Percentiles rank a stretch among this genome's conserved stretches.
phyloP scores from a whole-genome alignment of 2,888 invertebrate genomes.

The Allygus modestus region DNA sequence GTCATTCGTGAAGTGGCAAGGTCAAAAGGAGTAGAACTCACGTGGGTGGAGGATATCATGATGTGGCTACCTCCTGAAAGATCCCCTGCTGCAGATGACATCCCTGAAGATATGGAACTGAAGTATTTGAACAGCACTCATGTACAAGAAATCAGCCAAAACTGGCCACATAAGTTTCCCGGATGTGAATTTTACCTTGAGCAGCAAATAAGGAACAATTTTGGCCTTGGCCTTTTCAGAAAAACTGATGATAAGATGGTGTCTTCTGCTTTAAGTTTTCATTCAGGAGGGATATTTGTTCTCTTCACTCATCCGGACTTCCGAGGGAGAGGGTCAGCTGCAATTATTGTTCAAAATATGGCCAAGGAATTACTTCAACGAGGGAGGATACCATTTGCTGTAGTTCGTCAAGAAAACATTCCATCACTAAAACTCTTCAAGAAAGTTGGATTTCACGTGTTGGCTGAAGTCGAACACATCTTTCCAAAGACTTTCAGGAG shows the following conservation, averaged over 20 bases:
- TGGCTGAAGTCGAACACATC: neutral
- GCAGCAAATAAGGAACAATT: neutral
- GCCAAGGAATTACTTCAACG: neutral
- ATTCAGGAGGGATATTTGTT: constrained; percentile 27
- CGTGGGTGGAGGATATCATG: neutral
- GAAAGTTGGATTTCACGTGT: neutral
- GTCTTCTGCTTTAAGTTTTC: neutral
- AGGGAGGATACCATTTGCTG: neutral
- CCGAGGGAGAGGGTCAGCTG: neutral
- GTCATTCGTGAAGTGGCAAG: neutral
- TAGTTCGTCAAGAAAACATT: neutral
- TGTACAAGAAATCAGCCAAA: neutral
- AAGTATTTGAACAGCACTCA: neutral
- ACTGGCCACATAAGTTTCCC: neutral
- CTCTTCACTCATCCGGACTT: neutral
- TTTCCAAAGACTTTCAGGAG: neutral
- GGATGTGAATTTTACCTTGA: constrained; percentile 5
- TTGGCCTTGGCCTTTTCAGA: constrained; percentile 13
- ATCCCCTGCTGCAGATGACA: neutral
- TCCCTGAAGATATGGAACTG: neutral
- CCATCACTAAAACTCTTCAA: constrained; percentile 1
- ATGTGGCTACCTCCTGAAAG: neutral
- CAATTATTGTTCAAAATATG: neutral
- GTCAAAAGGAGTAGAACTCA: neutral
- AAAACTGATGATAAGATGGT: constrained; percentile 16